Evolutionary conservation across 2,797 vertebrate species (phyloP), one percentile per base, ranked within the genome.

Genomic region (Cirrhinus mrigala): DNA sequence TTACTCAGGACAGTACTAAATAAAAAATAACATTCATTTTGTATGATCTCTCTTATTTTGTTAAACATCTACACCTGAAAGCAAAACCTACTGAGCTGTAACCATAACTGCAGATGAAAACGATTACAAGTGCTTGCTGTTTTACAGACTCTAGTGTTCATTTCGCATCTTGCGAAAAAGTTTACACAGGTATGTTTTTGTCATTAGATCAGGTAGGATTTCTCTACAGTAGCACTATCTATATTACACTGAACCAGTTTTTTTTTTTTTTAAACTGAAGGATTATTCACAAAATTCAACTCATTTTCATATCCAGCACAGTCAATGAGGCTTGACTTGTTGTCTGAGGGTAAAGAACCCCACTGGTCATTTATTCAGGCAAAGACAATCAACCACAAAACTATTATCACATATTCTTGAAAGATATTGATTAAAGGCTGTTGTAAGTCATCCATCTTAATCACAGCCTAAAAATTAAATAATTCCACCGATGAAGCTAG

Each of bases 251-350:
- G 22, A 16, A 79, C 16, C 44, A 7, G 18, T 50, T 64, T 66
- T 46, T 68, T n/a, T n/a, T 50, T 64, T 66, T 46, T 52, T 4
- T 64, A 64, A 24, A 56, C 54, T 68, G 58, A 83, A 33, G 66
- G 66, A 75, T 83, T 80, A 52, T 56, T 44, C 20, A 48, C 52
- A 80, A 6, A 60, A 40, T 56, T 62, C 6, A 81, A 75, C 75
- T 60, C 4, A 84, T 87, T 81, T 76, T 87, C 27, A 75, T 75
- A 76, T 73, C 20, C 50, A 50, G 29, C 50, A 76, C 12, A 83
- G 76, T 44, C 58, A 85, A 88, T 86, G 84, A 88, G 76, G 70
- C 81, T 64, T 88, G 76, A 68, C 68, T 83, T 85, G 81, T 73
- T 87, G 81, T 77, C 79, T 84, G 62, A 82, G 52, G 66, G 79